These are phyloP conservation scores for Esox masquinongy DNA, from an alignment of 2,797 vertebrate species.

Conservation along the genomic window DNA sequence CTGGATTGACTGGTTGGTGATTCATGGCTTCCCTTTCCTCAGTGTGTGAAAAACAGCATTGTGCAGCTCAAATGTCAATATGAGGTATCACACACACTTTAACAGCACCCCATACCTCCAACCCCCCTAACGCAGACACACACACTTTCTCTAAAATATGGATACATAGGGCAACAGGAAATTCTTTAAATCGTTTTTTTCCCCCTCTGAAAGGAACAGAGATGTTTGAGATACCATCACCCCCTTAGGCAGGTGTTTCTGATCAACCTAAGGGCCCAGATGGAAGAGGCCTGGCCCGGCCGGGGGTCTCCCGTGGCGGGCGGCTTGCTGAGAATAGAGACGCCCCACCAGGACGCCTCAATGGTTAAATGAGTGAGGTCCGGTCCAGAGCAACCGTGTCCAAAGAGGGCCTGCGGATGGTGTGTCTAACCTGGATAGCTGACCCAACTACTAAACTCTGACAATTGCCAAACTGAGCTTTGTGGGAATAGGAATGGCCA, in stretches of 20 bases:
- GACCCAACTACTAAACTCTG: conserved; percentile 35
- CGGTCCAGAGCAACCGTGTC: conserved; percentile 47
- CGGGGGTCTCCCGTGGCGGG: conserved; percentile 55
- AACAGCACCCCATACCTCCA: not conserved
- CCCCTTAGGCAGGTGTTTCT: conserved; percentile 70
- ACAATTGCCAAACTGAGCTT: conserved; percentile 39
- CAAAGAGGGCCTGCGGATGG: conserved; percentile 59
- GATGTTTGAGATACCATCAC: conserved; percentile 64
- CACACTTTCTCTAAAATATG: conserved; percentile 6
- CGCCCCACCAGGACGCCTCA: conserved; percentile 57
- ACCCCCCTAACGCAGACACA: not conserved
- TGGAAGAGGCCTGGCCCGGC: conserved; percentile 46
- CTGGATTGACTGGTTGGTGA: conserved; percentile 20
- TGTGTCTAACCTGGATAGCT: conserved; percentile 62
- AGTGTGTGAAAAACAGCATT: conserved; percentile 10
- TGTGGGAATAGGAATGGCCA: conserved; percentile 42
- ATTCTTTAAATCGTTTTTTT: conserved; percentile 47
- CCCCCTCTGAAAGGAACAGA: conserved; percentile 49
- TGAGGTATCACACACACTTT: not conserved
- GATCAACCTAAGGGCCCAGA: conserved; percentile 68
- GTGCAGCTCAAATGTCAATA: conserved; percentile 13
- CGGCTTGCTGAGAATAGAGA: conserved; percentile 72
- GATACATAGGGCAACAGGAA: conserved; percentile 61
- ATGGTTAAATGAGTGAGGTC: conserved; percentile 74
- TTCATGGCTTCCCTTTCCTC: conserved; percentile 17